Evolutionary conservation across 1,140 invertebrate species (phyloP).

Genomic region (Anoplophora glabripennis): DNA sequence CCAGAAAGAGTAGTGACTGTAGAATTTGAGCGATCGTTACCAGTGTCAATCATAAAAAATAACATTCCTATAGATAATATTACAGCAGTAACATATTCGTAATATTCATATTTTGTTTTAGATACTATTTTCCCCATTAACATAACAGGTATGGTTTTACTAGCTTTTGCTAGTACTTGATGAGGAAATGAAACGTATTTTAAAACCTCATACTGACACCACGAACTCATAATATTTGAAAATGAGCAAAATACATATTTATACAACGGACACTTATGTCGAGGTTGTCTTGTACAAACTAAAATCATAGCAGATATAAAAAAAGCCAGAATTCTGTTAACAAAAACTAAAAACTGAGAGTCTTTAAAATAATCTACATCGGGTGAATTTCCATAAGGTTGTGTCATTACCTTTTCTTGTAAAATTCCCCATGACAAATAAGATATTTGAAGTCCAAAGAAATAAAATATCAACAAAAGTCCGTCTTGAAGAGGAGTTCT

Average conservation of each 20-base stretch:
- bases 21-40: conserved; percentile 46
- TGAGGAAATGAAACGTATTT: conserved; percentile 98
- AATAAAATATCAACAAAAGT: conserved; percentile 71
- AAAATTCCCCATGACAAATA: conserved; percentile 93
- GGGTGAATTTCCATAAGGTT: conserved; percentile 65
- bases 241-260: conserved; percentile 96
- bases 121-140: conserved; percentile 95
- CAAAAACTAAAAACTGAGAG: conserved; percentile 93
- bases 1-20: conserved; percentile 81
- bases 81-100: conserved; percentile 89
- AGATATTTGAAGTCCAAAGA: conserved; percentile 82
- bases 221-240: conserved; percentile 97
- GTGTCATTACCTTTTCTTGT: conserved; percentile 90
- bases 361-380: conserved; percentile 76
- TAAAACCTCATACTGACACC: conserved; percentile 99
- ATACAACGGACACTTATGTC: conserved; percentile 84
- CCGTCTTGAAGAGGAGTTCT: conserved; percentile 56
- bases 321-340: conserved; percentile 87
- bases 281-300: conserved; percentile 61
- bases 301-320: conserved; percentile 61
- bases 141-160: conserved; percentile 97
- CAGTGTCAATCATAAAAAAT: conserved; percentile 79
- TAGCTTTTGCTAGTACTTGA: conserved; percentile 92
- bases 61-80: conserved; percentile 91
- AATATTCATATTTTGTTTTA: conserved; percentile 81